A percentile compares a stretch with the other conserved stretches of the same genome.
These are phyloP conservation scores for Plestiodon gilberti DNA, from an alignment of 2,113 vertebrate genomes.

Conservation along the genomic window DNA sequence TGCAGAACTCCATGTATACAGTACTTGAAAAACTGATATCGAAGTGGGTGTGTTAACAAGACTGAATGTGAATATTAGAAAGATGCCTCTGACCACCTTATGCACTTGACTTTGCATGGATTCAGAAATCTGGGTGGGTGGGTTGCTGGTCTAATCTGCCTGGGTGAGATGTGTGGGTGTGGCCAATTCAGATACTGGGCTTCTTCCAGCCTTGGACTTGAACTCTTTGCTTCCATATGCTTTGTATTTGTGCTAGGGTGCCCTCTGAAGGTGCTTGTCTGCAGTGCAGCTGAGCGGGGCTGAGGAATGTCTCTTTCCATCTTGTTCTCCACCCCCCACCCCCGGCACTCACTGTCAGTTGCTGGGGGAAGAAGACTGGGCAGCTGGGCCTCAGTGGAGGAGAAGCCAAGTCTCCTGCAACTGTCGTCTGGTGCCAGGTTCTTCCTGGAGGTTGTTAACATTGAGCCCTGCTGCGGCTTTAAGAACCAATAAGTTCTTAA, in stretches of 20 bases:
- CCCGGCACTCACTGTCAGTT: too few species aligned
- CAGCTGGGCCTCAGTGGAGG: too few species aligned
- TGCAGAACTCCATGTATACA: background rate
- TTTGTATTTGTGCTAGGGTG: background rate
- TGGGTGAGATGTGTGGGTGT: too few species aligned
- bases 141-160: background rate
- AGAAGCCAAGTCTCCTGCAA: too few species aligned
- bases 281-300: too few species aligned
- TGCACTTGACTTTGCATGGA: background rate
- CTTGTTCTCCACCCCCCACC: too few species aligned
- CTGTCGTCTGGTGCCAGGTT: too few species aligned
- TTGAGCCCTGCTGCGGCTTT: too few species aligned
- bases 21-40: background rate
- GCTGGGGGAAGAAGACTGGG: too few species aligned
- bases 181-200: background rate
- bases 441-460: too few species aligned
- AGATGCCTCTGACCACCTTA: background rate
- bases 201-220: background rate
- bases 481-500: too few species aligned
- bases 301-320: too few species aligned
- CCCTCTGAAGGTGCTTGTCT: background rate
- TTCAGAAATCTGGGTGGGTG: background rate
- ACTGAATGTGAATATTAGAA: background rate
- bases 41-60: background rate
- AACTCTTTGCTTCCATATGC: background rate